Evolutionary conservation across 1,140 invertebrate species (phyloP).

Genomic region (Euschistus heros): DNA sequence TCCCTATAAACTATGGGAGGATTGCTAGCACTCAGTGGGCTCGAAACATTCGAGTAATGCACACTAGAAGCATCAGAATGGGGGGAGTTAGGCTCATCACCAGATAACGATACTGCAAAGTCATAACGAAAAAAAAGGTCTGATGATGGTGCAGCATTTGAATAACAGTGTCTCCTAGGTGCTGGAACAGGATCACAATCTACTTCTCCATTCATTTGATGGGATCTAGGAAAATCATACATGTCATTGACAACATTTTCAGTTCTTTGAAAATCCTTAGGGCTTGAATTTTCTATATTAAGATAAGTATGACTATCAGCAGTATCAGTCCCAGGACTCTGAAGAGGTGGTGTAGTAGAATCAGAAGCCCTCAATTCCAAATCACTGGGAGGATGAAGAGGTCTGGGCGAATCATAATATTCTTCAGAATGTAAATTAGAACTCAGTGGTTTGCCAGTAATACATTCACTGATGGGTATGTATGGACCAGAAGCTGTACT

Average conservation of each 20-base stretch:
- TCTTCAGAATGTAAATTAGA: slow-evolving; percentile 25
- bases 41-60: slow-evolving; percentile 47
- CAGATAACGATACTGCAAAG: slow-evolving; percentile 31
- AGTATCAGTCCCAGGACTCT: slow-evolving; percentile 40
- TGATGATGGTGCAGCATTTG: slow-evolving; percentile 56
- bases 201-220: slow-evolving; percentile 39
- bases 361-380: slow-evolving; percentile 27
- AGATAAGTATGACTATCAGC: slow-evolving; percentile 31
- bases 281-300: slow-evolving; percentile 29
- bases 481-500: slow-evolving; percentile 58
- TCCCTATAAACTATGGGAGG: slow-evolving; percentile 65
- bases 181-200: slow-evolving; percentile 26
- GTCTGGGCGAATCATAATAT: slow-evolving; percentile 45
- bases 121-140: slow-evolving; percentile 46
- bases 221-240: slow-evolving; percentile 60
- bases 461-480: slow-evolving; percentile 79
- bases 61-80: slow-evolving; percentile 35
- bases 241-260: slow-evolving; percentile 45
- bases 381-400: slow-evolving; percentile 31
- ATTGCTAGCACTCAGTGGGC: slow-evolving; percentile 33
- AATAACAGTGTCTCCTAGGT: slow-evolving; percentile 48
- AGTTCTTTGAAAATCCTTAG: slow-evolving; percentile 18
- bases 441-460: slow-evolving; percentile 58
- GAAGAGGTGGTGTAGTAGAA: slow-evolving; percentile 36
- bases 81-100: slow-evolving; percentile 43